Evolutionary conservation across 2,888 invertebrate species (phyloP).

Genomic region (Trilocha varians): DNA sequence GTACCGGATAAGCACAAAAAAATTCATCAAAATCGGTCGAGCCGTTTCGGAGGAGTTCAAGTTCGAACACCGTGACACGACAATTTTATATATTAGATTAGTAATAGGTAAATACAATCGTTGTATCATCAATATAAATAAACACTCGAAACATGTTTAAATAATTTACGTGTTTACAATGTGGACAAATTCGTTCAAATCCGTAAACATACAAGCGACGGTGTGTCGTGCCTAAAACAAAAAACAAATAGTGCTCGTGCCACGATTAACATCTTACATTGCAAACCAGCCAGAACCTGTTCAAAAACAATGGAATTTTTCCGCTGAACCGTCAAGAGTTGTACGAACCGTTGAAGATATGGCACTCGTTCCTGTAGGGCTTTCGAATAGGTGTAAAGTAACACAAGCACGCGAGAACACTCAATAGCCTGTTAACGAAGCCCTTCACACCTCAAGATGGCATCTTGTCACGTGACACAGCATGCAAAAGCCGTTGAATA

Average conservation of each 20-base stretch:
- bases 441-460: slow-evolving; percentile 17
- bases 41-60: no score
- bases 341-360: no score
- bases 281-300: not conserved
- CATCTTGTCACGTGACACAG: slow-evolving; percentile 3
- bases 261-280: not conserved
- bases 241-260: not conserved
- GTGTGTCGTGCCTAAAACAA: not conserved
- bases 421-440: slow-evolving; percentile 35
- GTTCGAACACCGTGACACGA: no score
- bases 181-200: no score
- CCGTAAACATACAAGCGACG: not conserved
- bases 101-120: not conserved
- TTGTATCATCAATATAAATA: not conserved
- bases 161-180: not conserved
- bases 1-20: no score
- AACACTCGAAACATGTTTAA: no score
- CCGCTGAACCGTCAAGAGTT: not conserved
- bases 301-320: no score
- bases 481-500: not conserved
- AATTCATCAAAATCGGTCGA: no score
- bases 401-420: slow-evolving; percentile 14
- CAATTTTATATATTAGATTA: no score
- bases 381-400: slow-evolving; percentile 21
- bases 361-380: slow-evolving; percentile 4